Evolutionary conservation across 2,888 invertebrate species (phyloP).

Genomic region (Bhutanitis thaidina): DNA sequence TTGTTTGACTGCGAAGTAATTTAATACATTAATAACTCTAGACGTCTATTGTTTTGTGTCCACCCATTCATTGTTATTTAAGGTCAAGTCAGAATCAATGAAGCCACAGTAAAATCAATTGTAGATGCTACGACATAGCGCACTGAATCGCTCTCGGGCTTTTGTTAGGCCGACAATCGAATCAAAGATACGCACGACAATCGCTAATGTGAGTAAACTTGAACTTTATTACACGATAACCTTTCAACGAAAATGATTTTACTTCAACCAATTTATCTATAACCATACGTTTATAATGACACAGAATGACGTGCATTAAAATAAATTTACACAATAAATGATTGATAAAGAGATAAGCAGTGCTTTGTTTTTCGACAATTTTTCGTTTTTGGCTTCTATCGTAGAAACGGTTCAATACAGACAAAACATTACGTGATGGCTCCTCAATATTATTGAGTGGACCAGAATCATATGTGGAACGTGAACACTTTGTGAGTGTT

Average conservation of each 20-base stretch:
- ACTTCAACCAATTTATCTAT: neutral
- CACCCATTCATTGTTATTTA: neutral
- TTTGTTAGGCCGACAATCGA: neutral
- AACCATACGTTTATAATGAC: too few relatives aligned
- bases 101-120: neutral
- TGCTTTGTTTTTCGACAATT: too few relatives aligned
- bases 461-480: too few relatives aligned
- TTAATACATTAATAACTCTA: neutral
- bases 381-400: too few relatives aligned
- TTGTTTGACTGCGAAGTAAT: neutral
- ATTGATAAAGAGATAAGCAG: too few relatives aligned
- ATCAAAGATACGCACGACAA: neutral
- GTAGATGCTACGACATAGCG: neutral
- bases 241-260: slow-evolving; percentile 9
- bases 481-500: too few relatives aligned
- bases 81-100: neutral
- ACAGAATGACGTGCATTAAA: too few relatives aligned
- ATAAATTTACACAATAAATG: too few relatives aligned
- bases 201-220: slow-evolving; percentile 9
- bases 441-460: too few relatives aligned
- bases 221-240: slow-evolving; percentile 10
- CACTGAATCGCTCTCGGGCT: neutral
- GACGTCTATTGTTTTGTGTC: slow-evolving; percentile 10
- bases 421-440: too few relatives aligned
- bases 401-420: too few relatives aligned